These are phyloP conservation scores for Salvator merianae DNA, from an alignment of 2,113 vertebrate species.

Conservation along the genomic window DNA sequence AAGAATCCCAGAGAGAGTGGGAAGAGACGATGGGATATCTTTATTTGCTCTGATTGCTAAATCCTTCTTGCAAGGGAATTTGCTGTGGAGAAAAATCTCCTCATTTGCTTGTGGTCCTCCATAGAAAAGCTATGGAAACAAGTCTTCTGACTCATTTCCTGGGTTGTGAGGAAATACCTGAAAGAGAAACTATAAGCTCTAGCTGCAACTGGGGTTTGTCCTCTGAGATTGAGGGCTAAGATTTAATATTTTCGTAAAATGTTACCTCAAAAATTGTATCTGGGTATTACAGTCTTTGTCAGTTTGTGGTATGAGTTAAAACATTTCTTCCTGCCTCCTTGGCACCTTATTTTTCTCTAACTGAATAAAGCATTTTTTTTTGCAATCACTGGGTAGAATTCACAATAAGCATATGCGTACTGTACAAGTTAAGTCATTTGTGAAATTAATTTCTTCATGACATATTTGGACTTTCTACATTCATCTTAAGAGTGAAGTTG, in stretches of 20 bases:
- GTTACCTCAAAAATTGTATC: background rate
- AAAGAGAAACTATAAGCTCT: background rate
- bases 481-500: conserved; percentile 22
- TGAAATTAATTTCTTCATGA: conserved; percentile 27
- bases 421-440: conserved; percentile 2
- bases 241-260: background rate
- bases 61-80: conserved; percentile 3
- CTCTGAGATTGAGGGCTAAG: too few species aligned
- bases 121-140: background rate
- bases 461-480: background rate
- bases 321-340: background rate
- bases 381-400: background rate
- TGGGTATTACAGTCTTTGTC: background rate
- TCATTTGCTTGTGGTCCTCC: background rate
- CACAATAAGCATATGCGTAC: background rate
- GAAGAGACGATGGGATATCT: background rate
- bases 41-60: conserved; percentile 19
- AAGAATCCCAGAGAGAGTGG: conserved; percentile 4
- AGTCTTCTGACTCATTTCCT: background rate
- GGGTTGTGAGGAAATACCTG: background rate
- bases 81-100: conserved; percentile 3
- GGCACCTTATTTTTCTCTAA: background rate
- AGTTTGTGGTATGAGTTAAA: background rate
- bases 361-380: conserved; percentile 10
- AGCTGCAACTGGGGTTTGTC: background rate